Conservation (phyloP, 35 echinoderm and acorn worm genomes). For the Chiridota heheva region DNA sequence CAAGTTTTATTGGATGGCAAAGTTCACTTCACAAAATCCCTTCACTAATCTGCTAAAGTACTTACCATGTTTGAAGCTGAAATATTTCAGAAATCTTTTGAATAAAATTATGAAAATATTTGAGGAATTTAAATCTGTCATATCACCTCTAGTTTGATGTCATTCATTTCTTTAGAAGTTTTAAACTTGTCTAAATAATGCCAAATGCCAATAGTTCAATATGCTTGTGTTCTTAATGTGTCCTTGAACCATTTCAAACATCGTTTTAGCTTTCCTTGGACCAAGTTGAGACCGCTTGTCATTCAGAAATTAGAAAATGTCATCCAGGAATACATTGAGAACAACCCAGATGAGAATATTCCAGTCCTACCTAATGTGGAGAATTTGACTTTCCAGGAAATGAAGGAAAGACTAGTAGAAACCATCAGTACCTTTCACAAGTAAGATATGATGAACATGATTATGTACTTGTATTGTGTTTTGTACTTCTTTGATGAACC, state of each 20-base stretch:
- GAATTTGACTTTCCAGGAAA: constrained; percentile 87
- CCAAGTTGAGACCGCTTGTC: constrained; percentile 79
- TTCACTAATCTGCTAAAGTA: no score
- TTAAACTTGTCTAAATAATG: no score
- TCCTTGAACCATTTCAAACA: background rate
- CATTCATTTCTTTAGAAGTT: no score
- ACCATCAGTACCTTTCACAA: constrained; percentile 74
- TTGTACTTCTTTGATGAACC: background rate
- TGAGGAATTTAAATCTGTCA: no score
- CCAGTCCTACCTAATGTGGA: constrained; percentile 92
- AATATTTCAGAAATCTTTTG: no score
- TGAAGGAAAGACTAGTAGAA: constrained; percentile 81
- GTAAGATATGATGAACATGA: constrained; percentile 22
- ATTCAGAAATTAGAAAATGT: constrained; percentile 91
- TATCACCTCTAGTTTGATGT: no score
- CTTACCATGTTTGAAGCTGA: no score
- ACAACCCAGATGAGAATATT: constrained; percentile 75
- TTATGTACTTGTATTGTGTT: background rate
- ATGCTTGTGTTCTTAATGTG: no score
- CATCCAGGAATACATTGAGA: constrained; percentile 87
- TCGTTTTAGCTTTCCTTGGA: constrained; percentile 84
- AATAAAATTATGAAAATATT: no score
- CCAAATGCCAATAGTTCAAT: no score
- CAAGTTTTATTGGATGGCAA: no score
- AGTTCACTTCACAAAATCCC: no score